These are phyloP conservation scores for Xyliphius kryptos DNA, from an alignment of 2,113 vertebrate genomes.

Conservation along the genomic window DNA sequence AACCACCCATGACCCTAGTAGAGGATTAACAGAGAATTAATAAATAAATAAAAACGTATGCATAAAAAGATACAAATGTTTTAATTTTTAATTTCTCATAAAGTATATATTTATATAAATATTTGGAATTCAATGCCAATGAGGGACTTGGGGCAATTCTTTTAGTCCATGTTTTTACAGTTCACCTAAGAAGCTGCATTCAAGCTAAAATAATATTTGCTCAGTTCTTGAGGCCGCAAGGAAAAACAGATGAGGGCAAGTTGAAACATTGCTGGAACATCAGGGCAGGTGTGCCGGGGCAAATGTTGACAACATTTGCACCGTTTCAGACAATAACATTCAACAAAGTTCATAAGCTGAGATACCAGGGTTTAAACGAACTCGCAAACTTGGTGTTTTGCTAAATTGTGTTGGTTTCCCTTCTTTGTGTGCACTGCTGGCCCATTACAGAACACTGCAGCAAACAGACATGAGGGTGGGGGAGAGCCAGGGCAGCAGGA, in stretches of 20 bases:
- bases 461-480: slow-evolving; percentile 5
- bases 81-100: too few relatives aligned
- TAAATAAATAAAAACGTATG: too few relatives aligned
- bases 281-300: background rate
- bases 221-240: background rate
- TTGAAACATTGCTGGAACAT: background rate
- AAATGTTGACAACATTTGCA: background rate
- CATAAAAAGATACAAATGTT: too few relatives aligned
- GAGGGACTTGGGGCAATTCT: too few relatives aligned
- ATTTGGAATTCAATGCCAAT: too few relatives aligned
- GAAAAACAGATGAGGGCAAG: background rate
- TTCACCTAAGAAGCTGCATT: too few relatives aligned
- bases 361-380: background rate
- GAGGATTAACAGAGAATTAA: too few relatives aligned
- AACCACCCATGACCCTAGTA: too few relatives aligned
- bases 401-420: background rate
- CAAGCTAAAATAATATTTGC: too few relatives aligned
- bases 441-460: slow-evolving; percentile 24
- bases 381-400: background rate
- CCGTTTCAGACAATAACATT: background rate
- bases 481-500: slow-evolving; percentile 15
- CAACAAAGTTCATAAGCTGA: background rate
- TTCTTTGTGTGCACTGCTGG: slow-evolving; percentile 1
- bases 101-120: too few relatives aligned
- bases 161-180: too few relatives aligned